Conservation (phyloP, 2,888 invertebrate genomes). For the Diarsia brunnea region DNA sequence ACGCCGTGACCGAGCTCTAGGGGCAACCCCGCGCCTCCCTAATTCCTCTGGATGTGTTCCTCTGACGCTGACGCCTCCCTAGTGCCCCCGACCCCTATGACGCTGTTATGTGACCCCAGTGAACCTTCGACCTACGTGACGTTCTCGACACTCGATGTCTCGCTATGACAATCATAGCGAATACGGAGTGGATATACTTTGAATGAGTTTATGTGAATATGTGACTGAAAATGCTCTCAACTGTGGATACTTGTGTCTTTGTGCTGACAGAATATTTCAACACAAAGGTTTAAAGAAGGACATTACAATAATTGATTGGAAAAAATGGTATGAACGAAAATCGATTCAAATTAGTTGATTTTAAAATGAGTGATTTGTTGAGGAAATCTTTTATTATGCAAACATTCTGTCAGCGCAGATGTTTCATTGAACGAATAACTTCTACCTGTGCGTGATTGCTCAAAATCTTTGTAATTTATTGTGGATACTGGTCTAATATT, state of each 20-base stretch:
- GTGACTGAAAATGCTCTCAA: conserved; percentile 48
- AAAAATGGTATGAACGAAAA: conserved; percentile 4
- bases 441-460: conserved; percentile 76
- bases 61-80: conserved; percentile 34
- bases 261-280: conserved; percentile 51
- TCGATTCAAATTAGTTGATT: not conserved
- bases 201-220: conserved; percentile 41
- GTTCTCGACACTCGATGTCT: conserved; percentile 54
- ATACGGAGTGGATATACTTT: conserved; percentile 41
- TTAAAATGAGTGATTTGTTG: conserved; percentile 9
- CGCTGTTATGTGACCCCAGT: conserved; percentile 48
- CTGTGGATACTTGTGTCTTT: conserved; percentile 38
- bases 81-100: conserved; percentile 42
- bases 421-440: conserved; percentile 49
- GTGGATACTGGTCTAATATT: conserved; percentile 78
- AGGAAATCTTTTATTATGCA: not conserved
- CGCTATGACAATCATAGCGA: conserved; percentile 56
- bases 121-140: conserved; percentile 36
- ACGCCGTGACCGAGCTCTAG: conserved; percentile 92
- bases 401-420: conserved; percentile 51
- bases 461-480: conserved; percentile 79
- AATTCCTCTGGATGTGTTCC: conserved; percentile 52
- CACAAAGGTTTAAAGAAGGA: not conserved
- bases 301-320: conserved; percentile 1
- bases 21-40: conserved; percentile 53